A percentile compares a stretch with the other conserved stretches of the same genome.
These are phyloP conservation scores for Coenonympha glycerion DNA, from an alignment of 2,888 invertebrate species.

Conservation along the genomic window DNA sequence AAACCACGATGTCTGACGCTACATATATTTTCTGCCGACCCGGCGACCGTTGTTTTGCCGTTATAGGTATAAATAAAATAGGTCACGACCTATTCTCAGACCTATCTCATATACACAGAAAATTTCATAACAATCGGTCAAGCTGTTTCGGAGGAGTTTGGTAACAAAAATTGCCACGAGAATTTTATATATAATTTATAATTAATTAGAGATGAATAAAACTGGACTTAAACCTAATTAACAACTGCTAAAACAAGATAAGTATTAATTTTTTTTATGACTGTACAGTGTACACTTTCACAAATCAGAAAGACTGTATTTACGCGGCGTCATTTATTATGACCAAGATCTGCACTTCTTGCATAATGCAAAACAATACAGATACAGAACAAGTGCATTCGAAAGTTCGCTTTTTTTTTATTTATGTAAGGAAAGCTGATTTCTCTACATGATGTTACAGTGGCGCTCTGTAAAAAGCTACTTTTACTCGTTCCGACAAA, in stretches of 20 bases:
- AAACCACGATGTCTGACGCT: too few relatives aligned
- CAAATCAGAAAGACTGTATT: neutral
- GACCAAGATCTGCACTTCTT: slow-evolving; percentile 31
- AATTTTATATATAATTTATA: too few relatives aligned
- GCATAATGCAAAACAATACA: slow-evolving; percentile 23
- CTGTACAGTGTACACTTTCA: slow-evolving; percentile 3
- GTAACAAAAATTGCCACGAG: too few relatives aligned
- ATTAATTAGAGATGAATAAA: too few relatives aligned
- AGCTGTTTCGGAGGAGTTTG: too few relatives aligned
- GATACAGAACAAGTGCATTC: slow-evolving; percentile 32
- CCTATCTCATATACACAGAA: too few relatives aligned
- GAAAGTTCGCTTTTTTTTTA: slow-evolving; percentile 41
- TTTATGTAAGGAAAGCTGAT: slow-evolving; percentile 40
- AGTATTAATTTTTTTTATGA: slow-evolving; percentile 1
- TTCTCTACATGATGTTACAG: slow-evolving; percentile 34
- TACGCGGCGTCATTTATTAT: slow-evolving; percentile 11
- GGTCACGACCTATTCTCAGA: too few relatives aligned
- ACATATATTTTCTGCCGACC: too few relatives aligned
- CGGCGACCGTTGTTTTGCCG: too few relatives aligned
- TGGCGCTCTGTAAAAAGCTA: slow-evolving; percentile 16
- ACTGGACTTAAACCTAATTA: neutral
- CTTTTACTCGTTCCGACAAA: slow-evolving; percentile 24
- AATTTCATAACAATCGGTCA: too few relatives aligned
- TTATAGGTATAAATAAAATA: too few relatives aligned
- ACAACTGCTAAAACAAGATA: neutral